Conservation (phyloP, 1,140 invertebrate genomes). For the Steinernema khuongi region DNA sequence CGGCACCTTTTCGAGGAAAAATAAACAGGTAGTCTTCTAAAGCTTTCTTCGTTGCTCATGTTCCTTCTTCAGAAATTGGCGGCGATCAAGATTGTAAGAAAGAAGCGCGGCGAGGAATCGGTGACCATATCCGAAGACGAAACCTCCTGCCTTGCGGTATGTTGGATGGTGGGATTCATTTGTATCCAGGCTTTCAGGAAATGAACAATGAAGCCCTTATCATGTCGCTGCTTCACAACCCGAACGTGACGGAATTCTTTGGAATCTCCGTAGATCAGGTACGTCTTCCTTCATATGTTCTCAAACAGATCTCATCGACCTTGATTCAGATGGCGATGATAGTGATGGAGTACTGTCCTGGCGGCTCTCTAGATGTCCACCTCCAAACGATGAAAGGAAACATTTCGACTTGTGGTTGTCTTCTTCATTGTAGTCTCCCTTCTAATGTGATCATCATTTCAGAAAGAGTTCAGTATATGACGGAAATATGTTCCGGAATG, state of each 20-base stretch:
- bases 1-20: conserved; percentile 9
- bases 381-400: conserved; percentile 23
- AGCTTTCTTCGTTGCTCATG: too few species aligned
- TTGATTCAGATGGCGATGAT: conserved; percentile 28
- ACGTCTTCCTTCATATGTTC: conserved; percentile 26
- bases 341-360: conserved; percentile 36
- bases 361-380: conserved; percentile 37
- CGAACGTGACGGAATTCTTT: conserved; percentile 15
- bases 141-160: neutral
- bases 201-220: conserved; percentile 29
- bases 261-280: neutral
- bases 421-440: neutral
- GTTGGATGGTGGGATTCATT: conserved; percentile 17
- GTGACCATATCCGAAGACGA: neutral
- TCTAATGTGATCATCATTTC: neutral
- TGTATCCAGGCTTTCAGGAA: too few species aligned
- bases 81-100: conserved; percentile 9
- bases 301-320: conserved; percentile 23
- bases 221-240: conserved; percentile 22
- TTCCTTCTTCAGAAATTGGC: too few species aligned
- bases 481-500: conserved; percentile 35
- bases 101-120: conserved; percentile 8
- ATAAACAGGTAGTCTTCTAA: too few species aligned
- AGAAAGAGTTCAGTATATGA: conserved; percentile 17
- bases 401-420: conserved; percentile 11